Evolutionary conservation across 2,113 vertebrate species (phyloP), one percentile per base, ranked within the genome.

Genomic region (Crotalus horridus): DNA sequence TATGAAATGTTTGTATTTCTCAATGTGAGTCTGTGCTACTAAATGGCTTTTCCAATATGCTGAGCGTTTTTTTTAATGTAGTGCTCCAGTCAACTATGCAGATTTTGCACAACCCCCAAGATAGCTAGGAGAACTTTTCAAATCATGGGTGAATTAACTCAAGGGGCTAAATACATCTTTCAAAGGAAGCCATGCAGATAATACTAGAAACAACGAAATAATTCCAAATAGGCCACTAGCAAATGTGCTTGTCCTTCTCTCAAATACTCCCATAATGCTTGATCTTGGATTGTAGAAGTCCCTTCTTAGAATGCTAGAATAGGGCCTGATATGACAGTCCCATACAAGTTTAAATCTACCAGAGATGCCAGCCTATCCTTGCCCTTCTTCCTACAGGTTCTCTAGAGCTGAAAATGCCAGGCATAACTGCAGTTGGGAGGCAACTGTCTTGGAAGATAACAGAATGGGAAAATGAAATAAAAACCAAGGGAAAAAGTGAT

Each of bases 1-100:
- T 95, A 95, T 93, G 94, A 96, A 96, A 95, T 95, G 96, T 94
- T 94, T 96, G 88, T 95, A 85, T 94, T 96, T 96, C 94, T 92
- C 90, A 93, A 95, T 93, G 87, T 92, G 93, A 94, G 39, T 94
- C 96, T 96, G 93, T 94, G 17, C 48, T 94, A 81, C 59, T 81
- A 92, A 93, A 94, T 96, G 74, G 89, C 94, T 96, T 97, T 95
- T 95, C 93, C 90, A 55, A 90, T 96, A 94, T 15, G 29, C 86
- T 61, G 74, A 90, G 56, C 55, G 92, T 7, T 24, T 8, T 39
- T 39, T 24, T 8, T n/a, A 11, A 24, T 95, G 94, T 95, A 96
- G 92, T 93, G 93, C 43, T 94, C 89, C 0, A 0, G 93, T 87
- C 94, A 81, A 91, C 94, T 94, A 95, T 91, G 87, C 48, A 43